Evolutionary conservation across 1,140 invertebrate genomes (phyloP).

Genomic region (Asobara japonica): DNA sequence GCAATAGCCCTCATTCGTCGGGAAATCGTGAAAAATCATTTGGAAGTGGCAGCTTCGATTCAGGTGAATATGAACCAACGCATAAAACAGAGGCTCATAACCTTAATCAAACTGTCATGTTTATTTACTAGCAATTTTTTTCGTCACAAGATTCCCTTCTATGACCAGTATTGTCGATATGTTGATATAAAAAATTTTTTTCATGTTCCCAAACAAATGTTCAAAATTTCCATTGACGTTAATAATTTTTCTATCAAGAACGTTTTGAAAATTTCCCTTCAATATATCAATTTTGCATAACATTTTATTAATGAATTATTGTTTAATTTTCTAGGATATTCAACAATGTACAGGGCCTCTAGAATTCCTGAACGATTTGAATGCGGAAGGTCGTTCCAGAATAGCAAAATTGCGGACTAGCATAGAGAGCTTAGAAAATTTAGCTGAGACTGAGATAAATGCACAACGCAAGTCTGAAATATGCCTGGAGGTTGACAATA

Average conservation of each 20-base stretch:
- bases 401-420: constrained; percentile 73
- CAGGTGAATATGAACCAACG: constrained; percentile 74
- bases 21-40: constrained; percentile 76
- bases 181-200: too few species aligned
- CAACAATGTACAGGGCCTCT: constrained; percentile 74
- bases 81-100: too few species aligned
- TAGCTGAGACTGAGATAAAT: constrained; percentile 71
- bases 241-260: too few species aligned
- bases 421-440: constrained; percentile 73
- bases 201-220: too few species aligned
- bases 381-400: constrained; percentile 76
- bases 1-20: constrained; percentile 60
- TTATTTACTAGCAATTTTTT: too few species aligned
- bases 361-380: constrained; percentile 75
- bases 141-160: too few species aligned
- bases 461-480: constrained; percentile 73
- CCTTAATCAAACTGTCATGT: too few species aligned
- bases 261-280: too few species aligned
- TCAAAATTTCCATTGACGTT: too few species aligned
- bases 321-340: constrained; percentile 69
- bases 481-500: constrained; percentile 72
- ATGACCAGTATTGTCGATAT: too few species aligned
- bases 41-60: constrained; percentile 80
- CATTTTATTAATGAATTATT: neutral
- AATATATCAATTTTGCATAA: too few species aligned